Percentiles rank a stretch among this genome's conserved stretches.
Evolutionary conservation across 2,888 invertebrate species (phyloP).

Genomic region (Aricia artaxerxes): DNA sequence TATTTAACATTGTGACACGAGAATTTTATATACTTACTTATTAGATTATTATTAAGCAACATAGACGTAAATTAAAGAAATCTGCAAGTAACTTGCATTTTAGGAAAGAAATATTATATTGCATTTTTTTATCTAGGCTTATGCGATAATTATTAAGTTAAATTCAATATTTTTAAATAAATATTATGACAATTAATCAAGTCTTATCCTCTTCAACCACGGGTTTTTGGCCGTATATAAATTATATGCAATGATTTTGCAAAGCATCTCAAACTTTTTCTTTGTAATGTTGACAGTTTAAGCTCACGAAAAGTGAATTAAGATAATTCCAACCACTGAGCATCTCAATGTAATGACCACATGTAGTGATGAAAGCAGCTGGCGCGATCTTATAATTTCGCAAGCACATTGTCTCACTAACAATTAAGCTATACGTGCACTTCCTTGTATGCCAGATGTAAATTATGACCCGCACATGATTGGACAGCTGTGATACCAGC

Average conservation of each 20-base stretch:
- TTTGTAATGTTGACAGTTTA: neutral
- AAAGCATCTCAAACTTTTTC: neutral
- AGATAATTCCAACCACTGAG: neutral
- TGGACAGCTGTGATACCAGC: neutral
- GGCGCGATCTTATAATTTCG: conserved; percentile 39
- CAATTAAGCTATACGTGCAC: conserved; percentile 37
- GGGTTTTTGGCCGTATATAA: too few species aligned
- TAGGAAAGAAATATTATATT: too few species aligned
- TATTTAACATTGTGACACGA: too few species aligned
- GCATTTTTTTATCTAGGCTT: too few species aligned
- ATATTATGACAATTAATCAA: too few species aligned
- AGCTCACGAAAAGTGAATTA: neutral
- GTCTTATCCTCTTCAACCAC: too few species aligned
- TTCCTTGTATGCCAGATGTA: conserved; percentile 21
- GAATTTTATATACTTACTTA: too few species aligned
- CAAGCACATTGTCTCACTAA: conserved; percentile 38
- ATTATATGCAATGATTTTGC: neutral
- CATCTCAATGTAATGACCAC: conserved; percentile 30
- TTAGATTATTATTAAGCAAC: neutral
- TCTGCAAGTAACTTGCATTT: neutral
- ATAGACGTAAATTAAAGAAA: neutral
- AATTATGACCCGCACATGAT: neutral
- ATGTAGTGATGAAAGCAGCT: conserved; percentile 35
- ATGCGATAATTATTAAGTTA: too few species aligned
- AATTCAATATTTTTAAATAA: too few species aligned